A percentile compares a stretch with the other conserved stretches of the same genome.
These are phyloP conservation scores for Athalia rosae DNA, from an alignment of 2,888 invertebrate species.

Conservation along the genomic window DNA sequence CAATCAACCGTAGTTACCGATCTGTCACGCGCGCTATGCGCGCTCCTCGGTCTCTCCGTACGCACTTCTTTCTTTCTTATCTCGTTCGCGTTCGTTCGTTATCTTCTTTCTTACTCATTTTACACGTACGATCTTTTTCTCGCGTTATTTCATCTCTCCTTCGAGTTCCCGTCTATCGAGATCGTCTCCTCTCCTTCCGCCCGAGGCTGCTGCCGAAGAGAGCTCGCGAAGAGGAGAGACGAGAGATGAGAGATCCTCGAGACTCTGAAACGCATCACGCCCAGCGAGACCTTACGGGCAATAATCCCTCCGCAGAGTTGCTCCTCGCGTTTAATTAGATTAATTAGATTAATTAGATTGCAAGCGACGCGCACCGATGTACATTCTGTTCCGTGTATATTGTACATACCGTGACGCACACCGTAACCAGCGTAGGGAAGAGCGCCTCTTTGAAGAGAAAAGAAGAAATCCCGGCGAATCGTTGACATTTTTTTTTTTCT, in stretches of 20 bases:
- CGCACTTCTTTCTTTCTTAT: slow-evolving; percentile 27
- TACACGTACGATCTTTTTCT: not conserved
- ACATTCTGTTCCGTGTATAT: too few species aligned
- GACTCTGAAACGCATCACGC: not conserved
- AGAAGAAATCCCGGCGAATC: too few species aligned
- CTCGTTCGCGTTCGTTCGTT: slow-evolving; percentile 1
- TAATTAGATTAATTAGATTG: slow-evolving; percentile 71
- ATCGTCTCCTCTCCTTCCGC: not conserved
- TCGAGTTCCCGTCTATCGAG: slow-evolving; percentile 4
- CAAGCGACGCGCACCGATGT: slow-evolving; percentile 52
- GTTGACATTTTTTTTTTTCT: too few species aligned
- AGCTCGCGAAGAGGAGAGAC: not conserved
- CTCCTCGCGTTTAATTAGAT: slow-evolving; percentile 50
- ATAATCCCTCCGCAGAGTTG: slow-evolving; percentile 54
- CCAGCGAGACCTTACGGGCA: not conserved
- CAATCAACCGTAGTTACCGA: slow-evolving; percentile 46
- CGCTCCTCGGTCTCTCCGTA: slow-evolving; percentile 28
- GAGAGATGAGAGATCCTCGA: not conserved
- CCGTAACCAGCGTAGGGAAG: too few species aligned
- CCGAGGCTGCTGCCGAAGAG: not conserved
- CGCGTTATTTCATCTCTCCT: not conserved
- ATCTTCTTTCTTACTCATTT: not conserved
- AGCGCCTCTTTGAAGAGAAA: too few species aligned
- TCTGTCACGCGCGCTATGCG: slow-evolving; percentile 48
- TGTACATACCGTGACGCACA: too few species aligned